These are phyloP conservation scores for Schizopygopsis malacanthus DNA, from an alignment of 2,797 vertebrate genomes.

Conservation along the genomic window DNA sequence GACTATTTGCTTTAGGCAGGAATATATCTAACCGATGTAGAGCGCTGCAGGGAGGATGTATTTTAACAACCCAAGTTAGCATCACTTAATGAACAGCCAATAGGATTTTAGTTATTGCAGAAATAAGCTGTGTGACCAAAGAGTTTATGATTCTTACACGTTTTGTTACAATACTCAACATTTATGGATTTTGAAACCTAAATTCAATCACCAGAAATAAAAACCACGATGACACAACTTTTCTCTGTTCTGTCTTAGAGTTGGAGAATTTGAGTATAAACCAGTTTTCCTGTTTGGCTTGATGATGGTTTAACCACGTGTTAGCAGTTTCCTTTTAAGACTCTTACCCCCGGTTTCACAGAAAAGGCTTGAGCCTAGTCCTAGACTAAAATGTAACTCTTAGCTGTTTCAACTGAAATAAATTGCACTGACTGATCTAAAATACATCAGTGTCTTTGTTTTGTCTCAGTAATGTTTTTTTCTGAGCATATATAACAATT, in stretches of 20 bases:
- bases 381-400: too few relatives aligned
- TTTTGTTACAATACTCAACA: neutral
- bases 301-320: too few relatives aligned
- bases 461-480: too few relatives aligned
- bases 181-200: neutral
- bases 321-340: too few relatives aligned
- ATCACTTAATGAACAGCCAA: neutral
- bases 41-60: neutral
- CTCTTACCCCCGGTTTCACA: too few relatives aligned
- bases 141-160: neutral
- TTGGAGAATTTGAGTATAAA: neutral
- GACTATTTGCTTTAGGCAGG: neutral
- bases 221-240: neutral
- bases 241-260: neutral
- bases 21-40: neutral
- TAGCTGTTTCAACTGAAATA: too few relatives aligned
- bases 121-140: neutral
- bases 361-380: too few relatives aligned
- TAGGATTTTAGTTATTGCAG: neutral
- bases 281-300: too few relatives aligned
- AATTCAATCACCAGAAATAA: neutral
- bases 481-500: too few relatives aligned
- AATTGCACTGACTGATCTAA: too few relatives aligned
- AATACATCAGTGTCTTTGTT: too few relatives aligned
- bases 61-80: neutral